phyloP scores from a whole-genome alignment of 2,888 invertebrate genomes.

The Conistra vaccinii region DNA sequence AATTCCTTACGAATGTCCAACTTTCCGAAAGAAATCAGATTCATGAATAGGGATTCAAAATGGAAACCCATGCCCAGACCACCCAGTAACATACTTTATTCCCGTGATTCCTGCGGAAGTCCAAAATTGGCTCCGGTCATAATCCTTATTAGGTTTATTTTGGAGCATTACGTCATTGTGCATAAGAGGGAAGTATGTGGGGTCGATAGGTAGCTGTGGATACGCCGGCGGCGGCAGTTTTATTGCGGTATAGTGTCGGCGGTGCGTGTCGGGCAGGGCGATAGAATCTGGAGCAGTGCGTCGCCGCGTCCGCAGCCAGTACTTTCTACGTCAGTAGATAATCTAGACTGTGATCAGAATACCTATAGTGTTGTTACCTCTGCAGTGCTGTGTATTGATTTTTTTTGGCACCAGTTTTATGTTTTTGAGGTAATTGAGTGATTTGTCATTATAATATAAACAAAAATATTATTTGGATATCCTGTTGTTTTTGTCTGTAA shows the following conservation, averaged over 20 bases:
- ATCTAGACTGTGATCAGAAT: slow-evolving; percentile 66
- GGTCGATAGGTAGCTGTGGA: slow-evolving; percentile 68
- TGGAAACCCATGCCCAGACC: slow-evolving; percentile 32
- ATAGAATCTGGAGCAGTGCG: slow-evolving; percentile 72
- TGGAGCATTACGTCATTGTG: slow-evolving; percentile 90
- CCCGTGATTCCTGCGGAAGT: slow-evolving; percentile 70
- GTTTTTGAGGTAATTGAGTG: slow-evolving; percentile 31
- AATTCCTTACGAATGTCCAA: slow-evolving; percentile 71
- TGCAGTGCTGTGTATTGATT: slow-evolving; percentile 70
- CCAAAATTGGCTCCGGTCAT: slow-evolving; percentile 72
- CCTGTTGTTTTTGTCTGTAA: background rate
- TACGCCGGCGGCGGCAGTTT: slow-evolving; percentile 72
- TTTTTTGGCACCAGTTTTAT: slow-evolving; percentile 15
- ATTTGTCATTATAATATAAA: slow-evolving; percentile 18
- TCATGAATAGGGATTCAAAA: slow-evolving; percentile 52
- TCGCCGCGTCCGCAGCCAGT: slow-evolving; percentile 48
- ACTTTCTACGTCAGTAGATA: slow-evolving; percentile 69
- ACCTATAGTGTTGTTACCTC: slow-evolving; percentile 59
- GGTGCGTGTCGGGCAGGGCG: slow-evolving; percentile 56
- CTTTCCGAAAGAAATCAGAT: slow-evolving; percentile 64
- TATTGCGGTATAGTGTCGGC: slow-evolving; percentile 65
- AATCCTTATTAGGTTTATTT: slow-evolving; percentile 89
- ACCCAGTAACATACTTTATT: slow-evolving; percentile 32
- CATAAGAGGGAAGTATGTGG: slow-evolving; percentile 72
- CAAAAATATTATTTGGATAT: slow-evolving; percentile 8